phyloP scores from a whole-genome alignment of 1,140 invertebrate species.

The Teleopsis dalmanni region DNA sequence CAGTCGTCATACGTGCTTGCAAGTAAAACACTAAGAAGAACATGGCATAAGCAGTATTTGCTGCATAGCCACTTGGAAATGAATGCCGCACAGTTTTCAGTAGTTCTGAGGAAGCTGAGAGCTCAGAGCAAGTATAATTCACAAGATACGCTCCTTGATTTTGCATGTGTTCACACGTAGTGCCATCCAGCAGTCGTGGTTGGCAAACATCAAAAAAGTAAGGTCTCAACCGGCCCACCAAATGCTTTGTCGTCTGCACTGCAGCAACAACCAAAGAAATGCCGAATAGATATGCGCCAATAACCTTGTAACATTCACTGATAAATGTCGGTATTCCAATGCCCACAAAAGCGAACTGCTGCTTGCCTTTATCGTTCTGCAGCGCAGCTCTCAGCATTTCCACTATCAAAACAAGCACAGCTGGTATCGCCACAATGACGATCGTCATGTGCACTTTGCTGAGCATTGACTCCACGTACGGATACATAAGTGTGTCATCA shows the following conservation, averaged over 20 bases:
- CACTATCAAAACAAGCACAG: constrained; percentile 27
- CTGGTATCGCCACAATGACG: constrained; percentile 26
- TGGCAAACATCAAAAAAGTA: constrained; percentile 35
- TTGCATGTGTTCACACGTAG: not conserved
- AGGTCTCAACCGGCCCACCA: constrained; percentile 27
- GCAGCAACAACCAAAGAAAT: constrained; percentile 19
- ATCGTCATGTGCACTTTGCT: constrained; percentile 32
- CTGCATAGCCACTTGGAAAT: constrained; percentile 32
- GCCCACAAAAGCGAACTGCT: constrained; percentile 33
- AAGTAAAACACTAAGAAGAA: constrained; percentile 27
- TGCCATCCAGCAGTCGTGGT: constrained; percentile 15
- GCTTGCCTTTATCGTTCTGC: constrained; percentile 10
- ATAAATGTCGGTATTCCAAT: constrained; percentile 32
- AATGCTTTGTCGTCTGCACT: constrained; percentile 20
- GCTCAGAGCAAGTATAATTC: constrained; percentile 25
- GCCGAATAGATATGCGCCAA: constrained; percentile 33
- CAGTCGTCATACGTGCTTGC: constrained; percentile 25
- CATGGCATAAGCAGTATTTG: constrained; percentile 30
- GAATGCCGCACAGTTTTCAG: constrained; percentile 27
- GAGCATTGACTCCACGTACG: constrained; percentile 29
- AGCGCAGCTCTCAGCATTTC: constrained; percentile 33
- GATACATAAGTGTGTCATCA: constrained; percentile 25
- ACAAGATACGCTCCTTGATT: constrained; percentile 19
- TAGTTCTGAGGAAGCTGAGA: constrained; percentile 12
- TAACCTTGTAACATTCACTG: constrained; percentile 36